phyloP scores from a whole-genome alignment of 2,888 invertebrate genomes.

The Melolontha melolontha region DNA sequence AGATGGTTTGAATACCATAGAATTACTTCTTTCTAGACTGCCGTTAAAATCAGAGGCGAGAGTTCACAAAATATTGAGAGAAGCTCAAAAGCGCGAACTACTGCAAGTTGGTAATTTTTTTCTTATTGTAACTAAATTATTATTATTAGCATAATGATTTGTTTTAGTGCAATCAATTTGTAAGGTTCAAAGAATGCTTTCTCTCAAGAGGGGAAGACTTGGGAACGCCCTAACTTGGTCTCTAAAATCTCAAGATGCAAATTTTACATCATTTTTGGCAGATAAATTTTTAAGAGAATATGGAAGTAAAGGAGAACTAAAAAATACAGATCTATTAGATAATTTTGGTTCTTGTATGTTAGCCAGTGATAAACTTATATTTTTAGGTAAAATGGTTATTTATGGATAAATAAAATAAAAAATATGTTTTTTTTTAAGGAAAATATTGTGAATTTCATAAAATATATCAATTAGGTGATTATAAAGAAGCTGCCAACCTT shows the following conservation, averaged over 20 bases:
- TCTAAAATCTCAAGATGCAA: conserved; percentile 80
- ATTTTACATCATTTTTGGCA: conserved; percentile 78
- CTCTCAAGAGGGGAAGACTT: conserved; percentile 71
- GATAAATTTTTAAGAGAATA: conserved; percentile 78
- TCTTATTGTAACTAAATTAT: too few relatives aligned
- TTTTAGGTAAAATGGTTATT: conserved; percentile 71
- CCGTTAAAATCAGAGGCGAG: conserved; percentile 80
- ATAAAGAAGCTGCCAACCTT: conserved; percentile 82
- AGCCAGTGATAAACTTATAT: conserved; percentile 80
- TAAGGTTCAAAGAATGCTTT: conserved; percentile 77
- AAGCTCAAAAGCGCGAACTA: conserved; percentile 80
- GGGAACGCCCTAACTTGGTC: conserved; percentile 89
- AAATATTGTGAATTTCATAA: conserved; percentile 94
- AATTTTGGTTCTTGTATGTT: conserved; percentile 82
- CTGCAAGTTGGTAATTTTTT: conserved; percentile 73
- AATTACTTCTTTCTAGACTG: conserved; percentile 78
- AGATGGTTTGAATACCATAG: conserved; percentile 74
- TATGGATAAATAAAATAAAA: too few relatives aligned
- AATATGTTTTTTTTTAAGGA: too few relatives aligned
- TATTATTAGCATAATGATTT: too few relatives aligned
- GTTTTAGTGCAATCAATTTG: conserved; percentile 75
- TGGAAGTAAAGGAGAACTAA: conserved; percentile 70
- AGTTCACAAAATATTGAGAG: conserved; percentile 80
- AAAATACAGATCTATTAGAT: conserved; percentile 78
- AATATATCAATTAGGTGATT: conserved; percentile 79